Evolutionary conservation across 2,113 vertebrate genomes (phyloP).

Genomic region (Neotoma lepida): DNA sequence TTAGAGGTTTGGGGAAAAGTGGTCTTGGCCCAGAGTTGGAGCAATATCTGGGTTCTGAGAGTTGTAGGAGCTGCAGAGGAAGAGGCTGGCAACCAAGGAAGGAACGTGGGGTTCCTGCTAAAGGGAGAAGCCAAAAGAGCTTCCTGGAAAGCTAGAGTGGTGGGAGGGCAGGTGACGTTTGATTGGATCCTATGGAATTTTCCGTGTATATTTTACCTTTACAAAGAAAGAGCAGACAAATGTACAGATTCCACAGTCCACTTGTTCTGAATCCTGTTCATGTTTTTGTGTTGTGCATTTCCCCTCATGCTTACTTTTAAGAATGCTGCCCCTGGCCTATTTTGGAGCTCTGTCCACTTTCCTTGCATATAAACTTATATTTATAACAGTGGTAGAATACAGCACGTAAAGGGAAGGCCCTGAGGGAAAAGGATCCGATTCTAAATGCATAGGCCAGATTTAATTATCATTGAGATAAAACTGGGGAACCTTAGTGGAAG

Average conservation of each 20-base stretch:
- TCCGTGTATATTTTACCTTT: conserved; percentile 70
- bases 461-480: neutral
- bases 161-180: conserved; percentile 62
- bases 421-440: neutral
- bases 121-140: conserved; percentile 39
- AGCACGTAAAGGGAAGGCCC: conserved; percentile 11
- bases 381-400: conserved; percentile 47
- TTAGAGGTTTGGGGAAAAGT: conserved; percentile 47
- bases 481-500: neutral
- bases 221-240: conserved; percentile 65
- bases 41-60: conserved; percentile 61
- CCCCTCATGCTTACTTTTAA: conserved; percentile 68
- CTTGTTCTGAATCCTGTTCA: conserved; percentile 47
- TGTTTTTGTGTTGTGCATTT: conserved; percentile 65
- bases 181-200: conserved; percentile 60
- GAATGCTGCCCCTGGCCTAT: conserved; percentile 42
- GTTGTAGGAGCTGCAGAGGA: conserved; percentile 29
- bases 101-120: conserved; percentile 61
- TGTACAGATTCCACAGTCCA: conserved; percentile 50
- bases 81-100: conserved; percentile 52
- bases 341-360: conserved; percentile 52
- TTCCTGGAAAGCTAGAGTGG: conserved; percentile 50
- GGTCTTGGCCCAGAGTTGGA: conserved; percentile 53
- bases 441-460: neutral
- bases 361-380: conserved; percentile 57